Conservation (phyloP, 2,113 vertebrate species). For the Ardeotis arabs region DNA sequence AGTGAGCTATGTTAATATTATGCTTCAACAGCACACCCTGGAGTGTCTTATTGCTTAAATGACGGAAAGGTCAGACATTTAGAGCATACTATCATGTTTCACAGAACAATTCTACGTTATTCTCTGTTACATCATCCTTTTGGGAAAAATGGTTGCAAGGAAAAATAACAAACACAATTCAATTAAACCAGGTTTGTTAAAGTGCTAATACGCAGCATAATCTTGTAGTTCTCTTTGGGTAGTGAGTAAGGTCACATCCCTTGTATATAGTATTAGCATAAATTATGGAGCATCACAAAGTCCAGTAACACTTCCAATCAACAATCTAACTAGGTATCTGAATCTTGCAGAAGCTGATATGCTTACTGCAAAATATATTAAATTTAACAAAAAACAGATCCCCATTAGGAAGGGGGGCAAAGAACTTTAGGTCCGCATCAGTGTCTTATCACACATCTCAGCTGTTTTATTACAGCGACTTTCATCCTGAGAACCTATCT, state of each 20-base stretch:
- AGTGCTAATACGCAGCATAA: not conserved
- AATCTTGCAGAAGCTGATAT: not conserved
- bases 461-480: not conserved
- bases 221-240: not conserved
- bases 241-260: not conserved
- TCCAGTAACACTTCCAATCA: not conserved
- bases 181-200: not conserved
- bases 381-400: not conserved
- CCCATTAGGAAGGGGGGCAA: rapidly evolving
- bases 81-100: not conserved
- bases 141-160: not conserved
- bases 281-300: not conserved
- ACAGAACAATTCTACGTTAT: not conserved
- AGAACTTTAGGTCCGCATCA: not conserved
- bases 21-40: conserved; percentile 3
- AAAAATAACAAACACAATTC: not conserved
- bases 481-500: not conserved
- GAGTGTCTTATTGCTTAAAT: conserved; percentile 11
- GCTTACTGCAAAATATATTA: not conserved
- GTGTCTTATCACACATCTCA: not conserved
- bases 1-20: conserved; percentile 15
- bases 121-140: not conserved
- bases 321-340: not conserved
- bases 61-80: conserved; percentile 50
- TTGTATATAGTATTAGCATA: not conserved